phyloP scores from a whole-genome alignment of 1,140 invertebrate genomes.

The Drosophila albomicans region DNA sequence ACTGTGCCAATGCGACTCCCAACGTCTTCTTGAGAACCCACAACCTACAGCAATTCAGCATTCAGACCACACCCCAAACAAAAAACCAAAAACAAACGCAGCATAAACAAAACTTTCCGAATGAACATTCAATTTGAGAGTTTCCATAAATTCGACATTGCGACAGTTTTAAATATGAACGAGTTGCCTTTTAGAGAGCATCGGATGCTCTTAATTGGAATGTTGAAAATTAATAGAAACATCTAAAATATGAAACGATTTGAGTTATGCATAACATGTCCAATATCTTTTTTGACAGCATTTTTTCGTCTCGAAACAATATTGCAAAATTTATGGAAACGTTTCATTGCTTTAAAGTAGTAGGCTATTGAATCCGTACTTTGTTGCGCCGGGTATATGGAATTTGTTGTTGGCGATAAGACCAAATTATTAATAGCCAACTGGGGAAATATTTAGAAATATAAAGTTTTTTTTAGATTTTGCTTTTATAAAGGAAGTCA shows the following conservation, averaged over 20 bases:
- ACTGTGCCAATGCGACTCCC: constrained; percentile 19
- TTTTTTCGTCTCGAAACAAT: constrained; percentile 10
- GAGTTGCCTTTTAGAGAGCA: constrained; percentile 41
- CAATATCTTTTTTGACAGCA: constrained; percentile 32
- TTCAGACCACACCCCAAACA: constrained; percentile 60
- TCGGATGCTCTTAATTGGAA: constrained; percentile 56
- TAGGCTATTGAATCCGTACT: neutral
- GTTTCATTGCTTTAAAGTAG: neutral
- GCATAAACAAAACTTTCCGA: constrained; percentile 37
- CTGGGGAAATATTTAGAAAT: neutral
- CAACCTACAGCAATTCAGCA: constrained; percentile 5
- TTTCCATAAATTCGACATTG: constrained; percentile 67
- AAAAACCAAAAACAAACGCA: constrained; percentile 28
- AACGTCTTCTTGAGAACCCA: constrained; percentile 34
- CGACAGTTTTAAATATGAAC: constrained; percentile 58
- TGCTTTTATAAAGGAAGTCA: no score
- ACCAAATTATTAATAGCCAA: neutral
- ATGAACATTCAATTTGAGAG: constrained; percentile 46
- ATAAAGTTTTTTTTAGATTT: neutral
- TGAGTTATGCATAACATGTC: constrained; percentile 43
- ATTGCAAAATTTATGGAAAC: constrained; percentile 3
- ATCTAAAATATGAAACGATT: constrained; percentile 39
- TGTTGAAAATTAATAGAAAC: constrained; percentile 74
- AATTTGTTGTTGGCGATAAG: neutral
- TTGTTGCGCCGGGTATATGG: neutral